Base-by-base conservation (phyloP, 2,113 vertebrate genomes). In the Astur gentilis region DNA sequence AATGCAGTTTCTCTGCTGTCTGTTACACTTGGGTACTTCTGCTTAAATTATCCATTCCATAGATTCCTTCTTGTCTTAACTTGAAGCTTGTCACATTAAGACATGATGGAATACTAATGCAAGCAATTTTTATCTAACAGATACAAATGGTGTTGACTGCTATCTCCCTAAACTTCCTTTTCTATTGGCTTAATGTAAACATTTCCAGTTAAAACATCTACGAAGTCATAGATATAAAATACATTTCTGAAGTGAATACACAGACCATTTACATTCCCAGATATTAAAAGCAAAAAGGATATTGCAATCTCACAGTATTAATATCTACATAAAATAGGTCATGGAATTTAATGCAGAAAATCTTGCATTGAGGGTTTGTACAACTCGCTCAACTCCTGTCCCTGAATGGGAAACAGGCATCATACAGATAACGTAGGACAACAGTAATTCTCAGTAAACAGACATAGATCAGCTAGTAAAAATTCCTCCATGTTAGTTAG, bases 71-170 rank as follows among this genome's bases (percentile, higher is more conserved):
- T 96, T 85, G 65, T 96, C 25, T 93, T 83, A 62, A 54, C 87
- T 96, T 96, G 71, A 80, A 87, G 67, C 60, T 55, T 95, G 93
- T 96, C 95, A 95, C 84, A 96, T 89, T 95, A 91, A 89, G 87
- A 87, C 78, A 77, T 44, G 87, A 89, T 81, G 52, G n/a, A 93
- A 83, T 62, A 71, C 62, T 94, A 92, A 89, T 88, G 78, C 29
- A 84, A 86, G 89, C 21, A 96, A 52, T 40, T 93, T 93, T 80
- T 91, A 93, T 89, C 93, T 92, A 94, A 72, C 27, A 90, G 90
- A 91, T 93, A 82, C 60, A 84, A 96, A 94, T 8, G 16, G 71
- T 80, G 94, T 78, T 95, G 81, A 87, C 78, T 78, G 36, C 82
- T 91, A 18, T 64, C 81, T 89, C 49, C 45, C 49, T 87, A 57